These are phyloP conservation scores for Alligator mississippiensis DNA, from an alignment of 2,113 vertebrate species.

Conservation along the genomic window DNA sequence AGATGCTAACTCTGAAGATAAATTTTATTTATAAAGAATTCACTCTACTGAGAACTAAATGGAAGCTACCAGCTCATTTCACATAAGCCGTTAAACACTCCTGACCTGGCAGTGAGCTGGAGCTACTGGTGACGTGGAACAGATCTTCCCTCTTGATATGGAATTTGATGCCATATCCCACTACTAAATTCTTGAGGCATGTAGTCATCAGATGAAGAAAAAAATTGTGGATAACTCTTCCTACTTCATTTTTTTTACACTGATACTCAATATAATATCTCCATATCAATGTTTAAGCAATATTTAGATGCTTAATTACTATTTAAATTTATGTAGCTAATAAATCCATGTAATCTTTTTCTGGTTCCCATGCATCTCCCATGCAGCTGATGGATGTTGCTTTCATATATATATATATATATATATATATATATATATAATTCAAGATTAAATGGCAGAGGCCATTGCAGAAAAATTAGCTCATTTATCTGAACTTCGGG, in stretches of 20 bases:
- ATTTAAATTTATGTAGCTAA: not conserved
- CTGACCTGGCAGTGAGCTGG: not conserved
- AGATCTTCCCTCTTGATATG: not conserved
- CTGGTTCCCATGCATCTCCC: not conserved
- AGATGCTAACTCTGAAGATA: not conserved
- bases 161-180: not conserved
- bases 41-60: not conserved
- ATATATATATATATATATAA: not conserved
- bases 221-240: not conserved
- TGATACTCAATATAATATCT: not conserved
- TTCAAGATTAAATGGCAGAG: not conserved
- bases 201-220: not conserved
- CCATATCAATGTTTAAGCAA: not conserved
- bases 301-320: constrained; percentile 15
- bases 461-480: not conserved
- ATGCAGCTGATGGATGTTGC: not conserved
- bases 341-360: not conserved
- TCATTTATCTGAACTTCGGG: constrained; percentile 18
- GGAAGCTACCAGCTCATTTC: not conserved
- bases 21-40: not conserved
- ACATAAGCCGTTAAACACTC: not conserved
- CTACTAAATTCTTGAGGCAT: not conserved
- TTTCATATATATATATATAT: not conserved
- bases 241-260: not conserved
- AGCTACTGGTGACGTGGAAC: not conserved